Evolutionary conservation across 2,113 vertebrate species (phyloP).

Genomic region (Chlorocebus sabaeus): DNA sequence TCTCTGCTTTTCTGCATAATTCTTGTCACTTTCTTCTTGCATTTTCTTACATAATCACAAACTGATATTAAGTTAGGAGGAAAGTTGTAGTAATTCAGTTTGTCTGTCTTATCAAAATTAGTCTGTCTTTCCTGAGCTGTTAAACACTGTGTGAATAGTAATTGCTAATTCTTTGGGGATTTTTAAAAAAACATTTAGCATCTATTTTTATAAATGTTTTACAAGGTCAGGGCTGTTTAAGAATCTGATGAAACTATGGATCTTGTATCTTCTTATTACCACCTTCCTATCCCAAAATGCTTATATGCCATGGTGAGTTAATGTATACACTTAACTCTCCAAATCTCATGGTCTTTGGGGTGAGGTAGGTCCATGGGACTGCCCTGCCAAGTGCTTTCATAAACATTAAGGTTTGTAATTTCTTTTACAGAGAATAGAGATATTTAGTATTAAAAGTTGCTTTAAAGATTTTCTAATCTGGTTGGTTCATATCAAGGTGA

Average conservation of each 20-base stretch:
- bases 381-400: neutral
- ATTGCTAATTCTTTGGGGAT: neutral
- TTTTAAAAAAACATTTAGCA: neutral
- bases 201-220: neutral
- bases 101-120: neutral
- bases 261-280: neutral
- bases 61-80: neutral
- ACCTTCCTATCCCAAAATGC: neutral
- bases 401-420: constrained; percentile 16
- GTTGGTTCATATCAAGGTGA: neutral
- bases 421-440: neutral
- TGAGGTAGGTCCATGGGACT: neutral
- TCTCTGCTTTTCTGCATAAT: neutral
- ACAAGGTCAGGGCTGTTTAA: neutral
- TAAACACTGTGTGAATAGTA: neutral
- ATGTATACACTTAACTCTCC: neutral
- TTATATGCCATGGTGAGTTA: neutral
- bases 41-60: neutral
- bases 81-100: neutral
- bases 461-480: neutral
- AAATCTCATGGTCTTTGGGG: neutral
- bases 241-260: neutral
- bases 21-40: neutral
- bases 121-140: neutral
- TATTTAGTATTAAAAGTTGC: neutral